Conservation (phyloP, 2,888 invertebrate genomes). For the Acanthosepion esculentum region DNA sequence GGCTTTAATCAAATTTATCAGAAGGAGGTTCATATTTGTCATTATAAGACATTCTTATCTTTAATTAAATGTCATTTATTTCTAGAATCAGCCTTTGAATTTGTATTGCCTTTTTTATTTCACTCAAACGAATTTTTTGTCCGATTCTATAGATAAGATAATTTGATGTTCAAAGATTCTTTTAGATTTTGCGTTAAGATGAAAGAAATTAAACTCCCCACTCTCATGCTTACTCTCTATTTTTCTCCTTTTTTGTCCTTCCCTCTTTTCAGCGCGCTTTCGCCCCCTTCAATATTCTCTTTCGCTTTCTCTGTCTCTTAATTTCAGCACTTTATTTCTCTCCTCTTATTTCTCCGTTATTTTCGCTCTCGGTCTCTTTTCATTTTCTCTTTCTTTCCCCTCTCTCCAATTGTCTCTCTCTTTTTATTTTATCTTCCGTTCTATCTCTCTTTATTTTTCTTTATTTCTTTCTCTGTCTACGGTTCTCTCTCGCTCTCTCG, state of each 20-base stretch:
- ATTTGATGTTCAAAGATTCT: neutral
- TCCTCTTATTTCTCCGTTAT: neutral
- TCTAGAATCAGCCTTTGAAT: neutral
- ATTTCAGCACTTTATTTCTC: neutral
- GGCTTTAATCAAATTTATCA: neutral
- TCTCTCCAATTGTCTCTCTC: neutral
- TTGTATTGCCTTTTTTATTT: neutral
- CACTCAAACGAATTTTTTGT: neutral
- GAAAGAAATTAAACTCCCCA: neutral
- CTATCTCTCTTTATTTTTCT: neutral
- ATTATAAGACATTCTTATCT: neutral
- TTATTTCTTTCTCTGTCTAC: neutral
- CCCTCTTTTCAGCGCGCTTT: neutral
- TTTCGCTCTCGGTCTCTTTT: neutral
- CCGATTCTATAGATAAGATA: neutral
- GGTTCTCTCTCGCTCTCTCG: no score
- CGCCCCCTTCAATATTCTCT: neutral
- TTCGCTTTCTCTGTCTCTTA: neutral
- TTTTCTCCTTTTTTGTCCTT: neutral
- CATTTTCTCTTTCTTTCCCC: neutral
- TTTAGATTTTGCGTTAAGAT: neutral
- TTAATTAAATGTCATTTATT: neutral
- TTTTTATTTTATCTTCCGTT: neutral
- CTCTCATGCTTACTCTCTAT: neutral
- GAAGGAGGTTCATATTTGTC: neutral